A percentile compares a stretch with the other conserved stretches of the same genome.
phyloP scores from a whole-genome alignment of 1,140 invertebrate species.

The Gonatopus flavifemur region DNA sequence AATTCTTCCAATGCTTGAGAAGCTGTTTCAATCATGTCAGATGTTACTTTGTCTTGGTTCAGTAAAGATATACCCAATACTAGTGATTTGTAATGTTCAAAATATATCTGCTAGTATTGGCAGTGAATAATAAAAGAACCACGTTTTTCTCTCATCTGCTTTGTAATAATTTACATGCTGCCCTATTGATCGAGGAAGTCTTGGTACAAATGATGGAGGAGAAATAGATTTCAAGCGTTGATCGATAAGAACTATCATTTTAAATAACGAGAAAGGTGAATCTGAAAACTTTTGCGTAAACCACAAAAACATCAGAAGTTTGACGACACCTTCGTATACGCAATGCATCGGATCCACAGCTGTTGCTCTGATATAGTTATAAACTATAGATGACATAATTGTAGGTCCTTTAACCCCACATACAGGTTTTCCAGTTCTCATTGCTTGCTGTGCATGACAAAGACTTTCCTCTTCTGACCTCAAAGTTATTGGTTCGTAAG shows the following conservation, averaged over 20 bases:
- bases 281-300: neutral
- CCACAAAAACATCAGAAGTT: constrained; percentile 13
- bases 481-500: neutral
- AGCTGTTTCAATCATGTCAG: neutral
- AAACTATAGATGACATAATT: constrained; percentile 5
- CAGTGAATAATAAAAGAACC: no score
- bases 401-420: constrained; percentile 21
- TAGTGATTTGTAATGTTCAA: neutral
- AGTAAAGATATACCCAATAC: neutral
- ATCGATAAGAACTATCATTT: neutral
- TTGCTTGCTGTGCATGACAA: constrained; percentile 8
- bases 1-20: no score
- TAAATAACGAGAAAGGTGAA: neutral
- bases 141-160: no score
- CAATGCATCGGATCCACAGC: constrained; percentile 24
- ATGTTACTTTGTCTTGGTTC: neutral
- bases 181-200: constrained; percentile 1
- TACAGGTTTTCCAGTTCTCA: neutral
- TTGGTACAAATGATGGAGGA: neutral
- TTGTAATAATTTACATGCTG: constrained; percentile 2
- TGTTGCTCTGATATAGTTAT: constrained; percentile 9
- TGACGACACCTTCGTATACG: constrained; percentile 18
- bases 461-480: neutral
- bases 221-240: neutral
- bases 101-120: neutral